These are phyloP conservation scores for Drosophila athabasca DNA, from an alignment of 1,140 invertebrate genomes.

Conservation along the genomic window DNA sequence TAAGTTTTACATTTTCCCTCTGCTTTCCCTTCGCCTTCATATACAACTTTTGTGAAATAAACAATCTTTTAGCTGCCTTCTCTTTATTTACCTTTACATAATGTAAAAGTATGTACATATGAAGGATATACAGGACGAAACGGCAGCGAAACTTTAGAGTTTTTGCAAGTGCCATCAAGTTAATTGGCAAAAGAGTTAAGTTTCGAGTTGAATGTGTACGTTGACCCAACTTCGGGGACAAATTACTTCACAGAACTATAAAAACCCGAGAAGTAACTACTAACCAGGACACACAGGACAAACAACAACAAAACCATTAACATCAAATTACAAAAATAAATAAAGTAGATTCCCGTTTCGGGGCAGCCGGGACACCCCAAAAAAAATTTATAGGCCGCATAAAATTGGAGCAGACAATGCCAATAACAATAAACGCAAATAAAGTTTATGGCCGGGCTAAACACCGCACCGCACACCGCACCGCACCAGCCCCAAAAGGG, in stretches of 20 bases:
- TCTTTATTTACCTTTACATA: too few species aligned
- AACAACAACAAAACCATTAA: constrained; percentile 60
- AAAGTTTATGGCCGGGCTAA: constrained; percentile 77
- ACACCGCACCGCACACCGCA: constrained; percentile 13
- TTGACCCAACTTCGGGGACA: constrained; percentile 3
- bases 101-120: too few species aligned
- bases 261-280: constrained; percentile 25
- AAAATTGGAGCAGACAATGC: constrained; percentile 75
- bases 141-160: too few species aligned
- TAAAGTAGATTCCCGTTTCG: constrained; percentile 48
- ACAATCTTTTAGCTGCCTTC: too few species aligned
- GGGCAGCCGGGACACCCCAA: constrained; percentile 1
- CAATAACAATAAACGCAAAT: constrained; percentile 81
- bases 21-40: too few species aligned
- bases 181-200: constrained; percentile 46
- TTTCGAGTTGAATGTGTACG: constrained; percentile 23
- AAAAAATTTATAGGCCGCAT: constrained; percentile 74
- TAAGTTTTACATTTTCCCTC: too few species aligned
- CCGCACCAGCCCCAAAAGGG: too few species aligned
- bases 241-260: constrained; percentile 30
- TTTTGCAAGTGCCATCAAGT: constrained; percentile 35
- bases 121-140: too few species aligned
- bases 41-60: too few species aligned
- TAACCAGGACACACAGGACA: neutral
- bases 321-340: constrained; percentile 75